These are phyloP conservation scores for Xyrichtys novacula DNA, from an alignment of 2,797 vertebrate species.

Conservation along the genomic window DNA sequence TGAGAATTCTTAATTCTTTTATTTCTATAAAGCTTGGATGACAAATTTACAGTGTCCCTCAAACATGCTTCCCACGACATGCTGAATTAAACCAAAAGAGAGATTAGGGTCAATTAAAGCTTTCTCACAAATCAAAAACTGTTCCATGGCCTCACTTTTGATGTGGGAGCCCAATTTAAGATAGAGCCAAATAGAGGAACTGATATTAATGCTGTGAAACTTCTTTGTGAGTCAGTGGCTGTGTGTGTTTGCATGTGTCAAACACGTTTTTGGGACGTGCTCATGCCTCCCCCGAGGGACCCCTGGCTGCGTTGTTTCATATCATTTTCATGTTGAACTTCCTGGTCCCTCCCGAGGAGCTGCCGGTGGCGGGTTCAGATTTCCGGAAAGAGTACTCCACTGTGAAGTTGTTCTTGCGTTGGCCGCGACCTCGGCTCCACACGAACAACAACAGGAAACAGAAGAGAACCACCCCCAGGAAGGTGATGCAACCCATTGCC, in stretches of 20 bases:
- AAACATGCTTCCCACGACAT: constrained; percentile 48
- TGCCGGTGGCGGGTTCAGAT: constrained; percentile 89
- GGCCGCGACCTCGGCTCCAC: constrained; percentile 97
- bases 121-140: constrained; percentile 56
- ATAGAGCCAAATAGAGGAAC: constrained; percentile 41
- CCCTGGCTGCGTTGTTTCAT: constrained; percentile 92
- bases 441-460: constrained; percentile 98
- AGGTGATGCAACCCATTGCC: constrained; percentile 99
- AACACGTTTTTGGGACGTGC: constrained; percentile 82
- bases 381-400: constrained; percentile 99
- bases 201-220: constrained; percentile 37
- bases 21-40: constrained; percentile 37
- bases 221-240: constrained; percentile 81
- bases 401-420: constrained; percentile 97
- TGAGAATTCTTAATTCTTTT: constrained; percentile 39
- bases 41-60: constrained; percentile 30
- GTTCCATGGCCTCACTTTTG: constrained; percentile 49
- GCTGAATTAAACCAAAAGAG: constrained; percentile 63
- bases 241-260: constrained; percentile 82
- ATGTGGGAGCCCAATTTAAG: constrained; percentile 45
- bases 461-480: constrained; percentile 97
- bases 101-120: constrained; percentile 62
- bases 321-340: constrained; percentile 99
- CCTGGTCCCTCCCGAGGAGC: constrained; percentile 90
- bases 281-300: constrained; percentile 86